Evolutionary conservation across 1,140 invertebrate species (phyloP), one percentile per base, ranked within the genome.

Genomic region (Lineus longissimus): DNA sequence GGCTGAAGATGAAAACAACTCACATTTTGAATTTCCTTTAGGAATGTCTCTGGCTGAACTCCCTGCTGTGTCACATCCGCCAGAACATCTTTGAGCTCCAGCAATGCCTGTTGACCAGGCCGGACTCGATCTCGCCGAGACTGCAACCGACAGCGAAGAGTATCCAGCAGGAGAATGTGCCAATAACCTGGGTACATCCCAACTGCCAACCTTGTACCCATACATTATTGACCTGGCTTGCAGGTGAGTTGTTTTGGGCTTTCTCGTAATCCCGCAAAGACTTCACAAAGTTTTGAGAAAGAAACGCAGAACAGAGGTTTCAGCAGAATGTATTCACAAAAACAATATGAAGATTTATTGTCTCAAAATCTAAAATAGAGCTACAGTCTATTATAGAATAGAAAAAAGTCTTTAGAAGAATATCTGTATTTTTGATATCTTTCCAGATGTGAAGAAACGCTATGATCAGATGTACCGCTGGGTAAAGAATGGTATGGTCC

Each of bases 41-140:
- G 78, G 78, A 80, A 64, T 80, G 78, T 65, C 64, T 77, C 29
- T 75, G 73, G 75, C 63, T 77, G 66, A 80, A 80, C 66, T 70
- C 70, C 4, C 51, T 73, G n/a, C 70, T 79, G 31, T 78, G 76
- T 59, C 74, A 78, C 67, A 74, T 80, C 55, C 66, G 77, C 36
- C 77, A 80, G 59, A 70, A 75, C 56, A 73, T 79, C 51, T 66
- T 59, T 63, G 72, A 78, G 30, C 62, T 80, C 27, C 72, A 76
- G 58, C 45, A 62, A 4, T 36, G 61, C 33, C 62, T 80, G n/a
- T 54, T 80, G 54, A 70, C 71, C 17, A 77, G 78, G 25, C 64
- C 72, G 1, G 72, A 74, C 36, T 72, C 76, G 13, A 61, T 80
- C 30, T 70, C 73, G 17, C 55, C 59, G 25, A 55, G 56, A 19